Conservation (phyloP, 2,888 invertebrate species). For the Trachelus iudaicus region DNA sequence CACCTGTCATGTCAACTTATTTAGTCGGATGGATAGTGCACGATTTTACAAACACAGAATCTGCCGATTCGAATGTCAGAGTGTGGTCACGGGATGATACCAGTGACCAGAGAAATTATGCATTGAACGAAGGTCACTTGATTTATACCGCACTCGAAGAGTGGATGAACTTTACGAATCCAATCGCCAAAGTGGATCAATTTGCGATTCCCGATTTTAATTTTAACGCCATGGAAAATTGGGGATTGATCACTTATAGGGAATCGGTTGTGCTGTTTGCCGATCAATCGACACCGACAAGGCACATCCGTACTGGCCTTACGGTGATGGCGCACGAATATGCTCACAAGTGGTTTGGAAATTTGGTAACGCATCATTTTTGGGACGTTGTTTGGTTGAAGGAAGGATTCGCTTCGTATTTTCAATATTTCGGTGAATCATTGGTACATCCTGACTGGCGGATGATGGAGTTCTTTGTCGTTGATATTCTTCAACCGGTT, state of each 20-base stretch:
- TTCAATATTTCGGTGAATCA: conserved; percentile 60
- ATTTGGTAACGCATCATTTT: conserved; percentile 59
- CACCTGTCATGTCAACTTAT: conserved; percentile 52
- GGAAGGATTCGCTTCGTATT: conserved; percentile 69
- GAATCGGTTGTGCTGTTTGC: conserved; percentile 40
- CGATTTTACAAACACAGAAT: conserved; percentile 30
- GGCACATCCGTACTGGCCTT: conserved; percentile 25
- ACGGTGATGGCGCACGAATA: conserved; percentile 68
- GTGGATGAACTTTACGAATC: conserved; percentile 38
- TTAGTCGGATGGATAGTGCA: conserved; percentile 51
- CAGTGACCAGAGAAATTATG: conserved; percentile 20
- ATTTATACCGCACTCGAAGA: conserved; percentile 36
- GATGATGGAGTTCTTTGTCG: conserved; percentile 65
- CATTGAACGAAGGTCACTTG: conserved; percentile 31
- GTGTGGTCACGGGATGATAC: conserved; percentile 41
- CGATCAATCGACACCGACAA: conserved; percentile 27
- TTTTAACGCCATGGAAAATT: conserved; percentile 92
- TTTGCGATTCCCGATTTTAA: conserved; percentile 88
- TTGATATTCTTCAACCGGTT: conserved; percentile 59
- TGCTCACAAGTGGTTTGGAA: conserved; percentile 69
- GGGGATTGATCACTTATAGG: conserved; percentile 87
- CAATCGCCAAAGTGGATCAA: conserved; percentile 76
- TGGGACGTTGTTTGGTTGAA: conserved; percentile 64
- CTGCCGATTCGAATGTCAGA: conserved; percentile 21
- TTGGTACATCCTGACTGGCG: conserved; percentile 58